Base-by-base conservation (phyloP, 2,113 vertebrate species). In the Pseudorhombus dupliciocellatus region DNA sequence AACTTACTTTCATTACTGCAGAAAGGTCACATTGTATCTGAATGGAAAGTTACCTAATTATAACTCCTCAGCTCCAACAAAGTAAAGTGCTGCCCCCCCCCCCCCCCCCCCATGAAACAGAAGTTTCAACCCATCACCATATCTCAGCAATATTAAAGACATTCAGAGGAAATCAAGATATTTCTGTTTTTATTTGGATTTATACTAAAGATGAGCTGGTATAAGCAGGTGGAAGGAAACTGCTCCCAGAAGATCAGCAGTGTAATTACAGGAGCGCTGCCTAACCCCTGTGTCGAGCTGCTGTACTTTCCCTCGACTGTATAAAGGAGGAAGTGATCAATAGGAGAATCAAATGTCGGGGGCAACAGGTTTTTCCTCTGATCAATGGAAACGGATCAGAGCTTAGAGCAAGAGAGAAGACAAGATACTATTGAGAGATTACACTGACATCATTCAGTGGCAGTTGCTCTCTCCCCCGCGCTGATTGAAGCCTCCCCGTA, bases 261-360 rank as follows among this genome's bases (percentile, higher is more conserved):
- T 82, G 75, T 67, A 80, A 87, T 91, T 88, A 83, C 74, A 80
- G 73, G 56, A 80, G 86, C 75, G 68, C 75, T 66, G 62, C 69
- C 71, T 75, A 80, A 85, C 84, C 77, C 75, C 74, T 54, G 77
- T 62, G 87, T 89, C 64, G 82, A 89, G 85, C 83, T 53, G 66
- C 89, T 90, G 85, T 84, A 88, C 89, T 92, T 91, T 91, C 83
- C 80, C 83, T 77, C 53, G 76, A 92, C 91, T 92, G 88, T 91
- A 91, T 92, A 81, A 92, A 93, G 89, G 86, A 93, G 91, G 93
- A 94, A 93, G 92, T 92, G 90, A 92, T 94, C 93, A 88, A 93
- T 94, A 90, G 74, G 79, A 78, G 90, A 92, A 90, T 93, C 92
- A 87, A 88, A 92, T 94, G 90, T 94, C 93, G 88, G 90, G 66